phyloP scores from a whole-genome alignment of 2,888 invertebrate genomes.

The Mesodorylaimus sp. region DNA sequence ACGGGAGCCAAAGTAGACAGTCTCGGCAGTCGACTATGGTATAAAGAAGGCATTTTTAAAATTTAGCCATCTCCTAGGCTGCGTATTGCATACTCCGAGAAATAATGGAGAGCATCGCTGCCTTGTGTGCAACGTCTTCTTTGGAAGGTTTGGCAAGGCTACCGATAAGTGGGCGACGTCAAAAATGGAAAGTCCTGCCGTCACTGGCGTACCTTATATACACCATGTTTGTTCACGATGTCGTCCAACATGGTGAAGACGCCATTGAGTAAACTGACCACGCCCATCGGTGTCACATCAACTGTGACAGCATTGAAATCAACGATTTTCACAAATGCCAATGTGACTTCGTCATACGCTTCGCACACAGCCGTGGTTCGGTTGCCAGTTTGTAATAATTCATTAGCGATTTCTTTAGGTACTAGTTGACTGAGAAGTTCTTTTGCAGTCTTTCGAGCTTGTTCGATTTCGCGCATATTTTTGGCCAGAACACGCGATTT shows the following conservation, averaged over 20 bases:
- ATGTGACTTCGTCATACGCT: conserved; percentile 89
- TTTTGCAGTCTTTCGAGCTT: conserved; percentile 85
- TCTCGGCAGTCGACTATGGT: no score
- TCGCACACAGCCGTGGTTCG: conserved; percentile 53
- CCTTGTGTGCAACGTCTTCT: no score
- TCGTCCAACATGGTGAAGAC: conserved; percentile 50
- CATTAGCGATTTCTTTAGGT: conserved; percentile 86
- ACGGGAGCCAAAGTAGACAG: no score
- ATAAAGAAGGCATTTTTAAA: no score
- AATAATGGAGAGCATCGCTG: no score
- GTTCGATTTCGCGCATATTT: conserved; percentile 81
- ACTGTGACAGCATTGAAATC: conserved; percentile 82
- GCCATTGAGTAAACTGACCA: conserved; percentile 77
- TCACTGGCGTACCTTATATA: conserved; percentile 64
- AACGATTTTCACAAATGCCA: conserved; percentile 88
- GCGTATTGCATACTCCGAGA: no score
- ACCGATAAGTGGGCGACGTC: no score
- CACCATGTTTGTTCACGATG: conserved; percentile 71
- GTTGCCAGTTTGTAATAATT: conserved; percentile 70
- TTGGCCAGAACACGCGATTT: conserved; percentile 87
- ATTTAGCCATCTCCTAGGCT: no score
- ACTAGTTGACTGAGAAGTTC: conserved; percentile 94
- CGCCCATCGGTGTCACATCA: conserved; percentile 85
- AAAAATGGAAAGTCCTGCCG: no score
- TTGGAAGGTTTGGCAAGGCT: no score